Evolutionary conservation across 2,888 invertebrate species (phyloP).

Genomic region (Byasa hedistus): DNA sequence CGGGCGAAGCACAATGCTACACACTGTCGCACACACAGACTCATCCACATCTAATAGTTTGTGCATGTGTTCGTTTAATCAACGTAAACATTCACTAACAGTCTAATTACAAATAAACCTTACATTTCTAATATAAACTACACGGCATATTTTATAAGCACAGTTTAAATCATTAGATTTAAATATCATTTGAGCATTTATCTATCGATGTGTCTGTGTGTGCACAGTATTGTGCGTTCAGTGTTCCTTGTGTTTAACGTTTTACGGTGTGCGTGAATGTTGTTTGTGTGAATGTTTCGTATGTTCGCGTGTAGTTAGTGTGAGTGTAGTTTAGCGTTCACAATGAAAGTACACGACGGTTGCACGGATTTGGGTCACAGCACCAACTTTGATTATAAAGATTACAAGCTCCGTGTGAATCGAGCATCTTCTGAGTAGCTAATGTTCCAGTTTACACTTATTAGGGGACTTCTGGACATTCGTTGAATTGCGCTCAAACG

Average conservation of each 20-base stretch:
- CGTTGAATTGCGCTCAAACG: too few species aligned
- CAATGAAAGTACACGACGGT: conserved; percentile 78
- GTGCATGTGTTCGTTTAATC: conserved; percentile 32
- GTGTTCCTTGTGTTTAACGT: conserved; percentile 29
- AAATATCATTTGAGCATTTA: conserved; percentile 51
- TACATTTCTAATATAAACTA: conserved; percentile 11
- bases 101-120: conserved; percentile 28
- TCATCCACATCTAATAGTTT: conserved; percentile 11
- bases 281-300: conserved; percentile 10
- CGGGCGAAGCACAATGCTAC: conserved; percentile 66
- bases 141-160: conserved; percentile 15
- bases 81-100: conserved; percentile 39
- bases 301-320: conserved; percentile 40
- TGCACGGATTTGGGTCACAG: conserved; percentile 78
- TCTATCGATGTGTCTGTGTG: conserved; percentile 41
- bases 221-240: conserved; percentile 32
- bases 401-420: conserved; percentile 75
- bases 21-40: conserved; percentile 50
- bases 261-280: conserved; percentile 35
- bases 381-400: conserved; percentile 77
- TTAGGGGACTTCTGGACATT: conserved; percentile 1
- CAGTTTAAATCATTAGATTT: conserved; percentile 15
- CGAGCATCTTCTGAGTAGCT: conserved; percentile 57
- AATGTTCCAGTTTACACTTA: conserved; percentile 25
- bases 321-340: conserved; percentile 67